Conservation (phyloP, 2,113 vertebrate genomes). For the Myotis lucifugus region DNA sequence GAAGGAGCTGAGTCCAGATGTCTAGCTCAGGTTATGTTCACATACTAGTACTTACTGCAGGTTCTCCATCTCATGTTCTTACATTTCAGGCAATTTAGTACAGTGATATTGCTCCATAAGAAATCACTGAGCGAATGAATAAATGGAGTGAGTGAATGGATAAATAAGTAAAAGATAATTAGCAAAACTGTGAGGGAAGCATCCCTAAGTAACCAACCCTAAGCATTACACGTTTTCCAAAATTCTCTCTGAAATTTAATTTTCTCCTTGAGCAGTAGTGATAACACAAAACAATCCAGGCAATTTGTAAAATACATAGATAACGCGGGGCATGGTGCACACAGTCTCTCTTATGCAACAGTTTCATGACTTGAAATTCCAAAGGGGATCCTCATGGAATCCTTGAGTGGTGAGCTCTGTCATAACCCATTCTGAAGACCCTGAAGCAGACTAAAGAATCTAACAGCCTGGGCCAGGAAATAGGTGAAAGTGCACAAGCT, state of each 20-base stretch:
- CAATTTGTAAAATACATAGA: constrained; percentile 36
- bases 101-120: neutral
- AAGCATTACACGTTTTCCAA: constrained; percentile 51
- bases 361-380: constrained; percentile 9
- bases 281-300: constrained; percentile 52
- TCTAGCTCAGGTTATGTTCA: neutral
- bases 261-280: constrained; percentile 47
- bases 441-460: neutral
- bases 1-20: neutral
- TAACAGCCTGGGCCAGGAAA: neutral
- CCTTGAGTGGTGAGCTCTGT: neutral
- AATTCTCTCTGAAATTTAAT: constrained; percentile 63
- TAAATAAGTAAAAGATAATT: constrained; percentile 14
- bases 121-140: neutral
- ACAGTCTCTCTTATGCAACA: neutral
- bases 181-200: neutral
- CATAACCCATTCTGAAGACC: constrained; percentile 26
- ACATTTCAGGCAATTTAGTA: neutral
- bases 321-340: neutral
- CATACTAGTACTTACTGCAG: neutral
- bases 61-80: neutral
- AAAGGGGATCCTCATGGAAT: neutral
- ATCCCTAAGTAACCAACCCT: constrained; percentile 16
- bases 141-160: neutral
- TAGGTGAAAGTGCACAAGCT: constrained; percentile 50